Base-by-base conservation (phyloP, 2,888 invertebrate genomes). In the Lepidochitona cinerea region DNA sequence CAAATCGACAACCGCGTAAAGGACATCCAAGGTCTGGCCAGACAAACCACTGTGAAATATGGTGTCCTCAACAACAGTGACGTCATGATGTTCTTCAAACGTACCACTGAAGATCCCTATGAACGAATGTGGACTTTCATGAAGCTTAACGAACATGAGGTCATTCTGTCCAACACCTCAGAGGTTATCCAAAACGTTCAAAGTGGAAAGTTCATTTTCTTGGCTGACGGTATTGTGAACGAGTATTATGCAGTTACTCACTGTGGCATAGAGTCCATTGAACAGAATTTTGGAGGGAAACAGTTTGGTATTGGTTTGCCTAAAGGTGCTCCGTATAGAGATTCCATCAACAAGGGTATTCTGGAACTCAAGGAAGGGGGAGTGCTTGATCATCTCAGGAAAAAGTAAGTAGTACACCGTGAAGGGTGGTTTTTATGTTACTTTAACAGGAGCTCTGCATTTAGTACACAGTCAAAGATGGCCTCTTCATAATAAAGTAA, bases 111-210 rank as follows among this genome's bases (percentile, higher is more conserved):
- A 18, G 85, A 85, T 59, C 85, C 86, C 0, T 86, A 82, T 70
- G 84, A 85, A 66, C 70, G 85, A n/a, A 85, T 87, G 84, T 86
- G 86, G 86, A 80, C 84, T 1, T 81, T 84, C 52, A 85, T 87
- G 81, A 83, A 82, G 64, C 75, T 85, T 9, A 76, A 84, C 54
- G 85, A 85, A 53, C 73, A 75, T 0, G 67, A 75, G 0, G 70
- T 79, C 1, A n/a, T 87, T 6, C 71, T 85, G 9, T 53, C 75
- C 0, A 75, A 79, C 41, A 77, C 79, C 12, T 75, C 68, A 1
- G 75, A 79, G 23, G 82, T 80, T 32, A 70, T 84, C n/a, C 65
- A 78, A 5, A 79, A 75, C 52, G 85, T 85, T 9, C 71, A 78
- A 41, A 68, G 67, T 1, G 79, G 79, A 1, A 68, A 79, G 9